Percentiles rank a stretch among this genome's conserved stretches.
Evolutionary conservation across 2,888 invertebrate genomes (phyloP).

Genomic region (Steinernema scapterisci): DNA sequence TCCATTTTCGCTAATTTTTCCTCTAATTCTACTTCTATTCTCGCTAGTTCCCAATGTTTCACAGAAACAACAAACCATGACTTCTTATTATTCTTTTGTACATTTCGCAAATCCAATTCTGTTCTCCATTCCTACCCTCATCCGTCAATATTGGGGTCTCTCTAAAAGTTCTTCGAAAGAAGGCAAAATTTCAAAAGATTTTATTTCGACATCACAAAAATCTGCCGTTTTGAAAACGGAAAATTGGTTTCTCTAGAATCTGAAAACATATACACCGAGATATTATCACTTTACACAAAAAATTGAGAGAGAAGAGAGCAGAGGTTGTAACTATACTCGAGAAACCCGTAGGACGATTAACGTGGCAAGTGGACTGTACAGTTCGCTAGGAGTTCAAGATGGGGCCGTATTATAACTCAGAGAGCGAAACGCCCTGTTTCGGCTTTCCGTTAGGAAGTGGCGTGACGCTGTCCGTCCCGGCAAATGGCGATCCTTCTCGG

Average conservation of each 20-base stretch:
- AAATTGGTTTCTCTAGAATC: conserved; percentile 28
- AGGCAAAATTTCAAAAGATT: not conserved
- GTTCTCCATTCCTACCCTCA: too few relatives aligned
- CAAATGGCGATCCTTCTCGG: conserved; percentile 18
- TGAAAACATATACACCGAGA: conserved; percentile 23
- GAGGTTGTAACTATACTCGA: conserved; percentile 17
- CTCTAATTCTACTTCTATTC: too few relatives aligned
- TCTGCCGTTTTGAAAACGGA: conserved; percentile 21
- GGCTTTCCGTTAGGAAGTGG: conserved; percentile 16
- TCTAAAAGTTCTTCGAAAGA: not conserved
- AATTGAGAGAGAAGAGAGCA: conserved; percentile 15
- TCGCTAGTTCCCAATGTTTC: too few relatives aligned
- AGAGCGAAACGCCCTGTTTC: not conserved
- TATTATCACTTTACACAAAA: not conserved
- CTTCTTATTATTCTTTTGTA: too few relatives aligned
- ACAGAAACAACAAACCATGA: too few relatives aligned
- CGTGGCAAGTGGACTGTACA: conserved; percentile 30
- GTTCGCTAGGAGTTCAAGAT: not conserved
- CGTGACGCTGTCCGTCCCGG: conserved; percentile 6
- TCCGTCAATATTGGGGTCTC: too few relatives aligned
- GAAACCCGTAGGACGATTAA: conserved; percentile 29
- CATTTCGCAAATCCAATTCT: too few relatives aligned
- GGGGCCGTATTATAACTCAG: not conserved
- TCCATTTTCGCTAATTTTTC: too few relatives aligned
- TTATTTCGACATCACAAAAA: conserved; percentile 3